Evolutionary conservation across 1,140 invertebrate genomes (phyloP).

Genomic region (Elysia chlorotica): DNA sequence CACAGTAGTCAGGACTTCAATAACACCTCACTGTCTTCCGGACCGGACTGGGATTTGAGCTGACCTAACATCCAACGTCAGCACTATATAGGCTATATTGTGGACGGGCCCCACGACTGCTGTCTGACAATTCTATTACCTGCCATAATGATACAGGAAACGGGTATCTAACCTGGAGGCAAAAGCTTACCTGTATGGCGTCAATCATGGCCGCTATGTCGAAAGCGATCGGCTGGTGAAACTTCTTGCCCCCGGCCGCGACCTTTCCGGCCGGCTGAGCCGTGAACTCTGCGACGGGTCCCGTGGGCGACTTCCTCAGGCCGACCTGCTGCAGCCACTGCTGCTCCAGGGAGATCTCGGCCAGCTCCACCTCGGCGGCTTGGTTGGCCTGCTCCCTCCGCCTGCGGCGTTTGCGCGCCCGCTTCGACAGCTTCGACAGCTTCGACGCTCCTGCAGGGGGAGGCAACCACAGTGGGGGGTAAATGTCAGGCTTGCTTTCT

Average conservation of each 20-base stretch:
- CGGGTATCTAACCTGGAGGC: neutral
- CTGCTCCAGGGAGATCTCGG: constrained; percentile 56
- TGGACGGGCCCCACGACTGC: no score
- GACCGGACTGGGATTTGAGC: no score
- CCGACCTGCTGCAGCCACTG: constrained; percentile 50
- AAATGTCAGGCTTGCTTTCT: no score
- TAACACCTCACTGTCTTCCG: no score
- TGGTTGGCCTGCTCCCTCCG: constrained; percentile 48
- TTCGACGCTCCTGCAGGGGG: no score
- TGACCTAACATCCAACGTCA: no score
- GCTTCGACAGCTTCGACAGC: no score
- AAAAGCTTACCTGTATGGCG: constrained; percentile 40
- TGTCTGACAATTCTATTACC: no score
- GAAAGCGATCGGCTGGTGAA: constrained; percentile 49
- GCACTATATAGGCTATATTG: no score
- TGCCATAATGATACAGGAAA: no score
- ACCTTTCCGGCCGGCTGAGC: neutral
- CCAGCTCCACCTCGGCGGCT: constrained; percentile 54
- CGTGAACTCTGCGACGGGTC: constrained; percentile 26
- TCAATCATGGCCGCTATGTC: constrained; percentile 51
- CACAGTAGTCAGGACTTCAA: no score
- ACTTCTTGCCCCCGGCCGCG: constrained; percentile 44
- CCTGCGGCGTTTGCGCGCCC: constrained; percentile 45
- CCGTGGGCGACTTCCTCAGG: constrained; percentile 25
- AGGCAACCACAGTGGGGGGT: no score